Conservation (phyloP, 2,888 invertebrate genomes). For the Epiblema foenella region DNA sequence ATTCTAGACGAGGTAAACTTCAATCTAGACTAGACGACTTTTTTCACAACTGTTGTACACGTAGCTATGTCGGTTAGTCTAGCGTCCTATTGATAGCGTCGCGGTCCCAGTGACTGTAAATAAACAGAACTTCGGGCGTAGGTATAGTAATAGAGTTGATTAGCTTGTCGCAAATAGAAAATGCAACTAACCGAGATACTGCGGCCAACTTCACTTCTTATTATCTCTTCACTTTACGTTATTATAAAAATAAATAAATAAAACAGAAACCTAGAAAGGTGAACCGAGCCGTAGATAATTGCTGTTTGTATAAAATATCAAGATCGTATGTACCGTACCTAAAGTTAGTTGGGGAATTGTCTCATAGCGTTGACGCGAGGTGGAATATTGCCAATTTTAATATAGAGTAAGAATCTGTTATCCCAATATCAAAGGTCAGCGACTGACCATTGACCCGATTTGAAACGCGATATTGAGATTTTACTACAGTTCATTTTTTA, state of each 20-base stretch:
- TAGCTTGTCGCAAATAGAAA: conserved; percentile 40
- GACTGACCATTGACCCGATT: conserved; percentile 31
- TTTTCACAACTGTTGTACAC: conserved; percentile 15
- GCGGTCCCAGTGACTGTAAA: conserved; percentile 37
- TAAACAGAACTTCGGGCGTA: conserved; percentile 35
- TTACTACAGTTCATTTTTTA: neutral
- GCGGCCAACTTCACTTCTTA: conserved; percentile 22
- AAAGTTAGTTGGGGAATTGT: conserved; percentile 25
- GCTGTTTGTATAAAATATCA: too few species aligned
- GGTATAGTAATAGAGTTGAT: conserved; percentile 33
- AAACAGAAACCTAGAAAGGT: too few species aligned
- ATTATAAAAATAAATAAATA: too few species aligned
- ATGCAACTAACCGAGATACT: conserved; percentile 25
- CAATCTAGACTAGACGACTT: neutral
- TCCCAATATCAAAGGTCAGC: conserved; percentile 41
- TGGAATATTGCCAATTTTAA: conserved; percentile 41
- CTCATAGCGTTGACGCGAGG: conserved; percentile 18
- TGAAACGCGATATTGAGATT: conserved; percentile 17
- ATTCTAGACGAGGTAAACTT: neutral
- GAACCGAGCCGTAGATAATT: too few species aligned
- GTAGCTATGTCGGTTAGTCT: conserved; percentile 31
- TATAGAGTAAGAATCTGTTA: conserved; percentile 30
- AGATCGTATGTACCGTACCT: conserved; percentile 29
- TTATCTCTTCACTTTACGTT: conserved; percentile 12
- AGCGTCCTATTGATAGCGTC: conserved; percentile 36